These are phyloP conservation scores for Exaiptasia diaphana DNA, from an alignment of 64 coral and sea anemone genomes.

Conservation along the genomic window DNA sequence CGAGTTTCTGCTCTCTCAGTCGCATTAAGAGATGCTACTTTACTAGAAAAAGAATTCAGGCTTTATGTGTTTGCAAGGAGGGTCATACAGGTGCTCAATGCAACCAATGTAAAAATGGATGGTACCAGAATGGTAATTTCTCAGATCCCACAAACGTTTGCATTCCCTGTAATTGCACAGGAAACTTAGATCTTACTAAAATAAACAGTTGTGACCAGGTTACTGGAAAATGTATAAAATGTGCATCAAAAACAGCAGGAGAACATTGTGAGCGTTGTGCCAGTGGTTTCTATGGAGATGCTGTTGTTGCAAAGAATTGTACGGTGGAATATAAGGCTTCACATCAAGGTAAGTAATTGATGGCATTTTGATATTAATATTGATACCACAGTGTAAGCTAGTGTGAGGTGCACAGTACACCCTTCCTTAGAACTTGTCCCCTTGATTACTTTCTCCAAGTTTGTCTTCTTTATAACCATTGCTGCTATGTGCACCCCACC, in stretches of 20 bases:
- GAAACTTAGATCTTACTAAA: background rate
- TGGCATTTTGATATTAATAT: too few relatives aligned
- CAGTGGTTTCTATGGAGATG: background rate
- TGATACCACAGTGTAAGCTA: too few relatives aligned
- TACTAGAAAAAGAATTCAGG: background rate
- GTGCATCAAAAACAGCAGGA: background rate
- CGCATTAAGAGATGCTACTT: background rate
- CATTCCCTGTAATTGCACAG: background rate
- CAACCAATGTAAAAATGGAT: background rate
- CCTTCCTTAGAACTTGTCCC: too few relatives aligned
- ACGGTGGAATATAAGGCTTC: background rate
- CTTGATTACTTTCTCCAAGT: too few relatives aligned
- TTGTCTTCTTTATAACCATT: too few relatives aligned
- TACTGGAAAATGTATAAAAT: constrained; percentile 4
- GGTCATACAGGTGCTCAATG: background rate
- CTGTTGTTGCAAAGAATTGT: background rate
- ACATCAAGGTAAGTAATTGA: background rate
- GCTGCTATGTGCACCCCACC: too few relatives aligned
- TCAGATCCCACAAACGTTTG: background rate
- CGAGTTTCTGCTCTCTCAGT: background rate
- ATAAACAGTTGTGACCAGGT: background rate
- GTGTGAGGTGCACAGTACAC: too few relatives aligned
- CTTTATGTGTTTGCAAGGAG: background rate
- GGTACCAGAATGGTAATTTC: constrained; percentile 6
- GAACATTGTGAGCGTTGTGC: background rate